Evolutionary conservation across 2,113 vertebrate species (phyloP).

Genomic region (Caranx melampygus): DNA sequence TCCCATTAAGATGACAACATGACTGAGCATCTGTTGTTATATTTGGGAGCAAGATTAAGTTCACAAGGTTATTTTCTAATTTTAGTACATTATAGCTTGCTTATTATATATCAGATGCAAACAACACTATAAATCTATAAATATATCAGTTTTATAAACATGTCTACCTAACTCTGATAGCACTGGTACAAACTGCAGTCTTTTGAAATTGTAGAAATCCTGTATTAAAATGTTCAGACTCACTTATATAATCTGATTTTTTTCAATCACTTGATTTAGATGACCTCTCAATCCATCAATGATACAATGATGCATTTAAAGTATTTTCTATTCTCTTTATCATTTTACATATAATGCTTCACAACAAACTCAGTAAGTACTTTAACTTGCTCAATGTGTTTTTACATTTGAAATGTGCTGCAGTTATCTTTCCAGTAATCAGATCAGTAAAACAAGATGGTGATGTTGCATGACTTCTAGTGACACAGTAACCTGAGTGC

Average conservation of each 20-base stretch:
- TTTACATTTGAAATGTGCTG: not conserved
- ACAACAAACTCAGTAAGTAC: not conserved
- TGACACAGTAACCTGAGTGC: constrained; percentile 24
- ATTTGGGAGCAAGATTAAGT: constrained; percentile 22
- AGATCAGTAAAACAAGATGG: constrained; percentile 23
- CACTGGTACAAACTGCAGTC: not conserved
- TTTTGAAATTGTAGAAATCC: not conserved
- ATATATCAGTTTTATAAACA: constrained; percentile 23
- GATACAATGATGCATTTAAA: not conserved
- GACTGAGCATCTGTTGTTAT: constrained; percentile 39
- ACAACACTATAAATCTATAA: constrained; percentile 1
- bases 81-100: constrained; percentile 30
- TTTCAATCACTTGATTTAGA: not conserved
- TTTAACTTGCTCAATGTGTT: not conserved
- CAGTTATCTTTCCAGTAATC: not conserved
- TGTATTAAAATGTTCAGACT: constrained; percentile 24
- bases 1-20: constrained; percentile 22
- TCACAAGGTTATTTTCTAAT: constrained; percentile 29
- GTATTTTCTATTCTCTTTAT: not conserved
- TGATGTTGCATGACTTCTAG: constrained; percentile 30
- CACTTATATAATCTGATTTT: not conserved
- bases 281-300: not conserved
- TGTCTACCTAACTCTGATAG: not conserved
- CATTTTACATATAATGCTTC: not conserved
- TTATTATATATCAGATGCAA: constrained; percentile 24